Conservation (phyloP, 2,113 vertebrate genomes). For the Prolemur simus region DNA sequence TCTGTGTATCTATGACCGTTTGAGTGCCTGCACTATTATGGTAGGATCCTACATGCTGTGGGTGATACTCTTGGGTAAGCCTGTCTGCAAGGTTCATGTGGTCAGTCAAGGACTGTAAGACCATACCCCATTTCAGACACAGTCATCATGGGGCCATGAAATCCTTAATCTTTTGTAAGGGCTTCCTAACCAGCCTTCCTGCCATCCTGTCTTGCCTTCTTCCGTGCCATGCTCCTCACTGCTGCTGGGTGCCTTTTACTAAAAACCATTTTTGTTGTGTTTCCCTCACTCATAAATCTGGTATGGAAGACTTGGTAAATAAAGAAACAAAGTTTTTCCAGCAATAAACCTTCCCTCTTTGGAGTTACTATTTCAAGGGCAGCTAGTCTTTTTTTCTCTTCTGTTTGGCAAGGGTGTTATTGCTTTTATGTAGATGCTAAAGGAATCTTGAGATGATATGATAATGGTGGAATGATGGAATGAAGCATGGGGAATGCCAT, state of each 20-base stretch:
- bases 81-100: neutral
- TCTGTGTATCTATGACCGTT: neutral
- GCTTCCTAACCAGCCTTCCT: neutral
- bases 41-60: neutral
- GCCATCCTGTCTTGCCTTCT: neutral
- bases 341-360: constrained; percentile 50
- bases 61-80: neutral
- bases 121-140: neutral
- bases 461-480: constrained; percentile 37
- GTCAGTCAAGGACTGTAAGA: neutral
- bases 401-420: constrained; percentile 5
- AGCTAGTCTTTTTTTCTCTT: neutral
- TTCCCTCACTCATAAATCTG: constrained; percentile 25
- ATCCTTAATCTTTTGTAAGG: neutral
- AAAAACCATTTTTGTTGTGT: constrained; percentile 1
- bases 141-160: neutral
- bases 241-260: neutral
- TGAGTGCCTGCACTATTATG: neutral
- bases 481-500: constrained; percentile 19
- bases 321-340: constrained; percentile 53
- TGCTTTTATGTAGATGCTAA: constrained; percentile 49
- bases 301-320: constrained; percentile 19
- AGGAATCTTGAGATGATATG: constrained; percentile 34
- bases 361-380: constrained; percentile 49
- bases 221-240: neutral